These are phyloP conservation scores for Dolichotis patagonum DNA, from an alignment of 2,113 vertebrate species.

Conservation along the genomic window DNA sequence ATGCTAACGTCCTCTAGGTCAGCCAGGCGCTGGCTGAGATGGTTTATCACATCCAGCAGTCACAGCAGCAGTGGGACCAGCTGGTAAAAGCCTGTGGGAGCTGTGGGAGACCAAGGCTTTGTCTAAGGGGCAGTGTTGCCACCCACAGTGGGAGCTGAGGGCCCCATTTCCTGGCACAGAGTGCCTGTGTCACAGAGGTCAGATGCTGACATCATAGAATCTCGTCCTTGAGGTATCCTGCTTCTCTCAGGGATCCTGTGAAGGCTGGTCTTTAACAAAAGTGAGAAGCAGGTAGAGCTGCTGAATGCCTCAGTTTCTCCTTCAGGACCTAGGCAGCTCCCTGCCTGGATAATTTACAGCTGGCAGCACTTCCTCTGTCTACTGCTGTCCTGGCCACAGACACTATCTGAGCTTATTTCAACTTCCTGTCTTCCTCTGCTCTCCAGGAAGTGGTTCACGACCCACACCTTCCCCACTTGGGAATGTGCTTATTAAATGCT, in stretches of 20 bases:
- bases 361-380: neutral
- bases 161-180: neutral
- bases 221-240: neutral
- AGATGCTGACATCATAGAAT: slow-evolving; percentile 62
- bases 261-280: neutral
- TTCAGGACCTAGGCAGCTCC: neutral
- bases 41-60: neutral
- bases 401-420: neutral
- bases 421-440: neutral
- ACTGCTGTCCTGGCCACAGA: neutral
- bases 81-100: slow-evolving; percentile 52
- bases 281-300: neutral
- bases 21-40: neutral
- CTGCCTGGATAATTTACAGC: neutral
- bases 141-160: slow-evolving; percentile 56
- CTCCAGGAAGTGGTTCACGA: neutral
- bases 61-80: neutral
- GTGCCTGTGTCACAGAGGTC: slow-evolving; percentile 68
- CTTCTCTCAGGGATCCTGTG: neutral
- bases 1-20: slow-evolving; percentile 22
- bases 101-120: slow-evolving; percentile 41
- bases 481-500: neutral
- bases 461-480: neutral
- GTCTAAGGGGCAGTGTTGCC: slow-evolving; percentile 57
- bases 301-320: neutral